These are phyloP conservation scores for Apeira syringaria DNA, from an alignment of 2,888 invertebrate species.

Conservation along the genomic window DNA sequence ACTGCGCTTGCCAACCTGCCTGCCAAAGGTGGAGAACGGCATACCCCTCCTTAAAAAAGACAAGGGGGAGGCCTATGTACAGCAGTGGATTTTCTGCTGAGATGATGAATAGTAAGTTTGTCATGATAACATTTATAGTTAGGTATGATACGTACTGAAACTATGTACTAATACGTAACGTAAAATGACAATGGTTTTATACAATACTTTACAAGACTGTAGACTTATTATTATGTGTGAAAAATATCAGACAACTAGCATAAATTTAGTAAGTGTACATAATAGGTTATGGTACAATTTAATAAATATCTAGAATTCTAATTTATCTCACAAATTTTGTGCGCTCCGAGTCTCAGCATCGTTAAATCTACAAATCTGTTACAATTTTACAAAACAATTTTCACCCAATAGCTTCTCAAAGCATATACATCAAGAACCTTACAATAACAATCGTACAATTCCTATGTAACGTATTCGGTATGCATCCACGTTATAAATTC, in stretches of 20 bases:
- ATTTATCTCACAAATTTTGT: conserved; percentile 77
- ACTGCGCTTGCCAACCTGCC: no score
- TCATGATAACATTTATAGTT: no score
- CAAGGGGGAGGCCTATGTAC: no score
- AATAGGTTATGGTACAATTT: conserved; percentile 28
- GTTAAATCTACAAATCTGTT: conserved; percentile 24
- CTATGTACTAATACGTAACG: no score
- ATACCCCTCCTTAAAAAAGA: no score
- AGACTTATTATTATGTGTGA: conserved; percentile 32
- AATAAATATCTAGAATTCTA: conserved; percentile 59
- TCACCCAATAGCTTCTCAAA: conserved; percentile 1
- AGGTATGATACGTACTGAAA: no score
- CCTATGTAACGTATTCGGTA: conserved; percentile 13
- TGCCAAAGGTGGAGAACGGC: no score
- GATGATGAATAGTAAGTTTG: no score
- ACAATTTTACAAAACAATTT: conserved; percentile 26
- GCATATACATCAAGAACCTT: conserved; percentile 11
- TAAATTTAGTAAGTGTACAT: conserved; percentile 41
- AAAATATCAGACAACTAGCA: conserved; percentile 32
- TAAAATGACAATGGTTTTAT: no score
- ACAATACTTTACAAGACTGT: conserved; percentile 26
- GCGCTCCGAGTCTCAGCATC: conserved; percentile 72
- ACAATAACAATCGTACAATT: conserved; percentile 19
- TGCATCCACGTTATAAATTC: conserved; percentile 17
- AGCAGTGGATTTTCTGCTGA: no score